Evolutionary conservation across 1,140 invertebrate genomes (phyloP).

Genomic region (Cherax destructor): DNA sequence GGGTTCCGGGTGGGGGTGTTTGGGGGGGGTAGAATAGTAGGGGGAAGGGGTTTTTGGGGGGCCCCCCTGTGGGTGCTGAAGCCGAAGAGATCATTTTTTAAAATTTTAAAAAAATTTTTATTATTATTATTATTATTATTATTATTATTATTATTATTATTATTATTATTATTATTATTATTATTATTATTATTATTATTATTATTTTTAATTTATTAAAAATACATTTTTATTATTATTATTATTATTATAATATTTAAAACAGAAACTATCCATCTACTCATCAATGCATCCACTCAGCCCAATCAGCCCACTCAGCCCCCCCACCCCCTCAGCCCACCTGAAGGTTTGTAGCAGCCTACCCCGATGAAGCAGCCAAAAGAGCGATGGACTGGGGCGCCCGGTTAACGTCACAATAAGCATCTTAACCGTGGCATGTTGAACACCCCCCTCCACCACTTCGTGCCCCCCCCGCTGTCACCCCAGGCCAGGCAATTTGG

Average conservation of each 20-base stretch:
- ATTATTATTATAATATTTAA: no score
- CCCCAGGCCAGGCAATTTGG: not conserved
- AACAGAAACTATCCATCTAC: not conserved
- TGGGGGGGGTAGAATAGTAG: no score
- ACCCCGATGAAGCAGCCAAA: constrained; percentile 34
- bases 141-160: no score
- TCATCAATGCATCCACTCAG: not conserved
- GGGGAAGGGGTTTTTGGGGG: no score
- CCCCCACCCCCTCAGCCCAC: not conserved
- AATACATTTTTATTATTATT: no score
- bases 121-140: no score
- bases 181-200: no score
- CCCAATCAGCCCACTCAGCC: not conserved
- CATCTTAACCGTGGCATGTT: constrained; percentile 27
- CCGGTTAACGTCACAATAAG: constrained; percentile 32
- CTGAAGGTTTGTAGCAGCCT: constrained; percentile 27
- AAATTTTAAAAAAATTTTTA: no score
- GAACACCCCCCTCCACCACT: not conserved
- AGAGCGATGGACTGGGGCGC: constrained; percentile 25
- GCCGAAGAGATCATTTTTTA: not conserved
- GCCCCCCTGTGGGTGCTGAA: no score
- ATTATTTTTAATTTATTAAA: no score
- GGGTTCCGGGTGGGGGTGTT: no score
- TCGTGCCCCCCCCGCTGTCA: not conserved
- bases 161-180: no score